Evolutionary conservation across 2,888 invertebrate species (phyloP), one percentile per base, ranked within the genome.

Genomic region (Phymatocera aterrima): DNA sequence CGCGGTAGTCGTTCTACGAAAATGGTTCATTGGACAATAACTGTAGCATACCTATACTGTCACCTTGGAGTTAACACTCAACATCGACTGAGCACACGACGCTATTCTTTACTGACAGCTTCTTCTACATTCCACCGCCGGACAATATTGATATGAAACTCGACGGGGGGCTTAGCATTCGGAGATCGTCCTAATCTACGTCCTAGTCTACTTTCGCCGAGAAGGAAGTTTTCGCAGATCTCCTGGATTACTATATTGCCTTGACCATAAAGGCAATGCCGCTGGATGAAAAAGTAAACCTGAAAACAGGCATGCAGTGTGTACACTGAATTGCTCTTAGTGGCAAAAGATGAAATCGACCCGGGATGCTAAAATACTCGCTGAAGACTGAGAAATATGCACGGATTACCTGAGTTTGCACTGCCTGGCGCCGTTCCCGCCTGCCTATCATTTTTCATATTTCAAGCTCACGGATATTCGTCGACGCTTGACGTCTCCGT

Each of bases 361-460:
- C n/a, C n/a, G n/a, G n/a, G n/a, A n/a, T n/a, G n/a, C n/a, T n/a
- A n/a, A n/a, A n/a, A n/a, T n/a, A n/a, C n/a, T n/a, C n/a, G n/a
- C n/a, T n/a, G n/a, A n/a, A n/a, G n/a, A n/a, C n/a, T n/a, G n/a
- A 1, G 8, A 51, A 51, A 51, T 18, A 31, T 31, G 10, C 12
- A 12, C 15, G 18, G 18, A 37, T 37, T 57, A 75, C 61, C 77
- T 64, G 61, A 21, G 57, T 24, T 46, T 28, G 18, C 46, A 3
- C 57, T 21, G 37, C 40, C 78, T 57, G 28, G 78, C 37, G 48
- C 34, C 37, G 37, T 78, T 70, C 70, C 79, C 82, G 82, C 81
- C 81, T 83, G 82, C 82, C 72, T 82, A 82, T 86, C 86, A 85
- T 85, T 86, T 86, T 85, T 86, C 86, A 86, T 85, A 85, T 83